Conservation (phyloP, 2,888 invertebrate species). For the Epirrhoe tristata region DNA sequence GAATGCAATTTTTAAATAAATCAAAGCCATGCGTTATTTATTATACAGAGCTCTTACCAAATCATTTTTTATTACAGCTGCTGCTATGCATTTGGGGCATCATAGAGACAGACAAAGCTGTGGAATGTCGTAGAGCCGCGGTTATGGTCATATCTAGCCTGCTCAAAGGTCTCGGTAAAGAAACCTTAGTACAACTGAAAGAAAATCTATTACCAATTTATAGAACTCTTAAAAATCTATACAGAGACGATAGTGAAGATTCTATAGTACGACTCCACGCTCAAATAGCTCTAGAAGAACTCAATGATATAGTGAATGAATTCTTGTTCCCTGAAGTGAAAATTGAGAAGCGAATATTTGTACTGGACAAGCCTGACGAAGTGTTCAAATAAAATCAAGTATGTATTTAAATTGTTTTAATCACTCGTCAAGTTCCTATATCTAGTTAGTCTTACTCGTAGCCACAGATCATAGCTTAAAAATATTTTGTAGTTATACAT, state of each 20-base stretch:
- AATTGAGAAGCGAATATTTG: constrained; percentile 85
- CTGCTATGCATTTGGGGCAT: constrained; percentile 89
- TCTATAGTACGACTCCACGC: constrained; percentile 89
- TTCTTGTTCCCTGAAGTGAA: constrained; percentile 85
- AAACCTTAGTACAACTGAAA: constrained; percentile 88
- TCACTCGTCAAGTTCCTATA: constrained; percentile 20
- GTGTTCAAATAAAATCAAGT: constrained; percentile 48
- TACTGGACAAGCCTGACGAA: constrained; percentile 39
- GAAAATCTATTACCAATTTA: constrained; percentile 89
- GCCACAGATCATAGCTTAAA: too few relatives aligned
- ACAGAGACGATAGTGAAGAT: constrained; percentile 88
- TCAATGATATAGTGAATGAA: constrained; percentile 88
- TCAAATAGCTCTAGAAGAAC: constrained; percentile 91
- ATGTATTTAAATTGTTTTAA: constrained; percentile 35
- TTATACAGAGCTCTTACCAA: background rate
- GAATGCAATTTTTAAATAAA: too few relatives aligned
- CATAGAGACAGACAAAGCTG: constrained; percentile 88
- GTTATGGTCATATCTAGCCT: constrained; percentile 91
- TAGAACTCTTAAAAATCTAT: constrained; percentile 87
- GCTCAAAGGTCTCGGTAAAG: constrained; percentile 90
- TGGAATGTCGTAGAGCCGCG: constrained; percentile 92
- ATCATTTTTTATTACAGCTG: constrained; percentile 81
- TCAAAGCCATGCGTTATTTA: background rate
- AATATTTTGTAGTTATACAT: background rate
- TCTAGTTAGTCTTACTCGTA: background rate